Conservation (phyloP, 2,888 invertebrate genomes). For the Pelosia muscerda region DNA sequence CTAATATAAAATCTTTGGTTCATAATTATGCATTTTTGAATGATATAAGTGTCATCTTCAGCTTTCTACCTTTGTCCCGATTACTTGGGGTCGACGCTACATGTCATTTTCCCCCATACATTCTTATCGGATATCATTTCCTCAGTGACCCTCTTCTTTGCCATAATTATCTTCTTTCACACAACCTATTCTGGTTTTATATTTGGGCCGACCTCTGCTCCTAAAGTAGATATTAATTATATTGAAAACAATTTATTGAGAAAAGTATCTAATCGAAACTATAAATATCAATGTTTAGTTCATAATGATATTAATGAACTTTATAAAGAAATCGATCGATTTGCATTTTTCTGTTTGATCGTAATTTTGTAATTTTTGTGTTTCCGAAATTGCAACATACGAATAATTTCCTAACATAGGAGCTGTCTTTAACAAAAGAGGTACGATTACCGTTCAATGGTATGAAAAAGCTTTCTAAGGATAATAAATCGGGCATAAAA, state of each 20-base stretch:
- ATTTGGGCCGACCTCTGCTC: too few species aligned
- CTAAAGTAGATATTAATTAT: too few species aligned
- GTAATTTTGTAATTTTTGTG: neutral
- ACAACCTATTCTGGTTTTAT: too few species aligned
- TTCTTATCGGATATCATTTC: too few species aligned
- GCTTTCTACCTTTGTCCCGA: too few species aligned
- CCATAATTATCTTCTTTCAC: too few species aligned
- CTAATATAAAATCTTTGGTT: too few species aligned
- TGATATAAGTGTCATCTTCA: too few species aligned
- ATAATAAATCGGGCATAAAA: neutral
- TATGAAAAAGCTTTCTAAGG: conserved; percentile 33
- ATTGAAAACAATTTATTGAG: neutral
- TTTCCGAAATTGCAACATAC: neutral
- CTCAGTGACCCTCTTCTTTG: too few species aligned
- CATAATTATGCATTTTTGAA: too few species aligned
- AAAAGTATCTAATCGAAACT: neutral
- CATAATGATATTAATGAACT: neutral
- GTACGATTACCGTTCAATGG: conserved; percentile 16
- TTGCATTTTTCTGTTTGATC: neutral
- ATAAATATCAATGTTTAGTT: neutral
- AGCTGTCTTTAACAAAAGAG: neutral
- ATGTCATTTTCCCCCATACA: too few species aligned
- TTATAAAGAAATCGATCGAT: neutral
- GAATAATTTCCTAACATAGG: neutral
- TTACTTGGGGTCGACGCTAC: too few species aligned